Evolutionary conservation across 2,113 vertebrate genomes (phyloP), one percentile per base, ranked within the genome.

Genomic region (Macroglossus sobrinus): DNA sequence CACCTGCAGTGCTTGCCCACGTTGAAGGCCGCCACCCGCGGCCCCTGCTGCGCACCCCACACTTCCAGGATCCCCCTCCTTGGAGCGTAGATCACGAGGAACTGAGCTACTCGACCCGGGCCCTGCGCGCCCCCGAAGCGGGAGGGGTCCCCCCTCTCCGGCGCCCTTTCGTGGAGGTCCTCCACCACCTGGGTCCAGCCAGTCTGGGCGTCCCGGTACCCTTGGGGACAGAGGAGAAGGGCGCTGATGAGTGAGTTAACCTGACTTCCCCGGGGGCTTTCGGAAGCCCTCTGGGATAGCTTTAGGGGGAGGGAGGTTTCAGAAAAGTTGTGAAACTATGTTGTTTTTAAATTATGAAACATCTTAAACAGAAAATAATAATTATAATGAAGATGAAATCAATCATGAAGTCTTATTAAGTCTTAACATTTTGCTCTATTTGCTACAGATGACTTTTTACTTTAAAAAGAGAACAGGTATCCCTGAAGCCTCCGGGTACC

Each of bases 1-100:
- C 97, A 99, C 99, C 99, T 99, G 98, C 99, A 99, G 85, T 99
- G 98, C 88, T 99, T 99, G 3, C 99, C 99, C 84, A 99, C 99
- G 0, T 99, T 99, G 97, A 99, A 99, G 35, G 99, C 99, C 33
- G 99, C 99, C 0, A 99, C 99, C 1, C 99, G 98, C 76, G 99
- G 99, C 2, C 99, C 99, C 90, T 99, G 99, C 95, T 99, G 99
- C 0, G 99, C 99, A 90, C 98, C 99, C 99, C 99, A 99, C 91
- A 99, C 99, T 98, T 99, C 99, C 96, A 99, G 97, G 97, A 99
- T 99, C 15, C 99, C 99, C 89, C 99, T 98, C 22, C 99, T 98
- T 0, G 99, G 99, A 14, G 99, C 99, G 13, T 99, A 99, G 96
- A 99, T 99, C 47, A 99, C 98, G 53, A 99, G 98, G 96, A 99